A percentile compares a stretch with the other conserved stretches of the same genome.
These are phyloP conservation scores for Syncerus caffer DNA, from an alignment of 2,797 vertebrate genomes.

Conservation along the genomic window DNA sequence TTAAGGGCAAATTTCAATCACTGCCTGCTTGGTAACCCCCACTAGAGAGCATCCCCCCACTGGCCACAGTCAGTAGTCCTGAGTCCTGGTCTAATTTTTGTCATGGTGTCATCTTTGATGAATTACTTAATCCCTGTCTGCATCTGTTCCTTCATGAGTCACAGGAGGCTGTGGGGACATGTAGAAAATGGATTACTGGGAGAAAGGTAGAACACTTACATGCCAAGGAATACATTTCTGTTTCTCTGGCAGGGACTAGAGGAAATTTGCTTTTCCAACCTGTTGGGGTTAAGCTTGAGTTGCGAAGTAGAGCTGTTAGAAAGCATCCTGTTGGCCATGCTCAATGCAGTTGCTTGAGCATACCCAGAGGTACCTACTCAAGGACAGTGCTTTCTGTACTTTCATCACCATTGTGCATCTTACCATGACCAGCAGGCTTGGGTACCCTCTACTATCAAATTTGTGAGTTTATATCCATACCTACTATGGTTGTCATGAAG, in stretches of 20 bases:
- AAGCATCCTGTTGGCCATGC: neutral
- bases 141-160: conserved; percentile 33
- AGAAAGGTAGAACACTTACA: neutral
- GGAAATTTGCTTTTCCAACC: neutral
- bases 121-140: conserved; percentile 21
- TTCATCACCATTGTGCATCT: accelerated
- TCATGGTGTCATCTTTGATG: neutral
- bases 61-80: neutral
- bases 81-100: neutral
- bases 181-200: neutral
- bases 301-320: neutral
- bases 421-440: neutral
- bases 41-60: neutral
- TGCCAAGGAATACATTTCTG: neutral
- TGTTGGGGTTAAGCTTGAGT: neutral
- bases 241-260: neutral
- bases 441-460: neutral
- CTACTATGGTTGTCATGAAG: neutral
- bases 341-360: neutral
- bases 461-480: neutral
- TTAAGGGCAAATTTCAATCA: neutral
- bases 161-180: neutral
- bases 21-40: neutral
- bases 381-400: neutral
- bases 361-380: neutral